Evolutionary conservation across 1,140 invertebrate species (phyloP), one percentile per base, ranked within the genome.

Genomic region (Euglossa dilemma): DNA sequence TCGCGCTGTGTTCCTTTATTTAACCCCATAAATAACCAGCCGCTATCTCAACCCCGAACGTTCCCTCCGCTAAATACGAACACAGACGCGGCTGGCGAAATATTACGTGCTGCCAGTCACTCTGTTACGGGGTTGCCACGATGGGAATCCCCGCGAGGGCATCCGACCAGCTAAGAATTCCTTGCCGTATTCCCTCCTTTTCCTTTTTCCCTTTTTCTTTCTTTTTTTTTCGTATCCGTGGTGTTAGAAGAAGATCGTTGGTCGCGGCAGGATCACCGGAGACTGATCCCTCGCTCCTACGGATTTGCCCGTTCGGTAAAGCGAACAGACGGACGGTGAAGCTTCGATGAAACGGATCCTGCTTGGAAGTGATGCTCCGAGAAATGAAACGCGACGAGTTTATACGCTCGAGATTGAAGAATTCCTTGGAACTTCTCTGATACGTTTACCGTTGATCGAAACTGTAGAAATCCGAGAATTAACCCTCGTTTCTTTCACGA

Each of bases 11-110:
- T 92, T 92, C 89, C 92, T 93, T 93, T 93, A 93, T 93, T 93
- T 92, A 93, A 92, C 90, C 92, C 92, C 91, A 93, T 94, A 94
- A 94, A 94, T 94, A 93, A 93, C 85, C 84, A 50, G 80, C 77
- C 86, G 85, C 91, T 94, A 94, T 94, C 92, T 93, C 88, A 84
- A 63, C 87, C 87, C 90, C 87, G 87, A 85, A 87, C 89, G 86
- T 86, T 85, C 84, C 89, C 85, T 20, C 80, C 85, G 90, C 85
- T 64, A 89, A 86, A 91, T 84, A 85, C 84, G 54, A 73, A 70
- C 70, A 67, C 76, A 64, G 63, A 77, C 83, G 70, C 23, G 59
- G 70, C 56, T 52, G 56, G 74, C 81, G 80, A 92, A 90, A 87
- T 91, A 91, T 91, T 85, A 84, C 80, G 80, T 86, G 86, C 86